A percentile compares a stretch with the other conserved stretches of the same genome.
phyloP scores from a whole-genome alignment of 30 jellyfish, hydroid and myxozoan species.

The Hydractinia echinata region DNA sequence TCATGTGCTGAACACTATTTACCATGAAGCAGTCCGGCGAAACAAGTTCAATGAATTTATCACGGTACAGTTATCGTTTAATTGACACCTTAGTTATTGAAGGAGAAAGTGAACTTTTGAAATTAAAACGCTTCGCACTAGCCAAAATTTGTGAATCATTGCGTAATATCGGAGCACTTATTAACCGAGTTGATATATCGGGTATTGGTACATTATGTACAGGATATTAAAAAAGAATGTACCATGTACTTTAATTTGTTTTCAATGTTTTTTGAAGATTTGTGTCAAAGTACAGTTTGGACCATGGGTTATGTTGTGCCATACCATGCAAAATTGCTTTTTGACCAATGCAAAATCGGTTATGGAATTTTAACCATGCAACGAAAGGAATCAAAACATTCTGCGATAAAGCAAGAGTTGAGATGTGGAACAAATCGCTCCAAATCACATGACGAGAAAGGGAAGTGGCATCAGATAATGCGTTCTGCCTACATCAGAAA shows the following conservation, averaged over 20 bases:
- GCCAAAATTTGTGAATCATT: not conserved
- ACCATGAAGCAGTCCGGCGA: constrained; percentile 17
- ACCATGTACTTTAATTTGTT: too few relatives aligned
- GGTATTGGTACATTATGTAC: too few relatives aligned
- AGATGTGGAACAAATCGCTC: not conserved
- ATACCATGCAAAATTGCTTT: not conserved
- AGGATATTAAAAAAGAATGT: too few relatives aligned
- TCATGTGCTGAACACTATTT: constrained; percentile 16
- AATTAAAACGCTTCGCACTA: not conserved
- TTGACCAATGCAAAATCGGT: not conserved
- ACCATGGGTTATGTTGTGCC: too few relatives aligned
- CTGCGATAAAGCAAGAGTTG: too few relatives aligned
- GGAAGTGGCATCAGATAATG: constrained; percentile 11
- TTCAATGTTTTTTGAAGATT: too few relatives aligned
- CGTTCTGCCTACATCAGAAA: not conserved
- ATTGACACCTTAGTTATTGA: not conserved
- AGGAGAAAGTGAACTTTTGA: not conserved
- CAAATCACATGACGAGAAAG: not conserved
- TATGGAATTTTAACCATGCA: not conserved
- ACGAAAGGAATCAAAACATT: too few relatives aligned
- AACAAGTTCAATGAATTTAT: not conserved
- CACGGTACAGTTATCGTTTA: constrained; percentile 1
- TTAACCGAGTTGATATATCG: not conserved
- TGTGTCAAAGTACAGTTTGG: too few relatives aligned
- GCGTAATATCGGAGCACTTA: not conserved